phyloP scores from a whole-genome alignment of 2,888 invertebrate species.

The Tanytarsus gracilentus region DNA sequence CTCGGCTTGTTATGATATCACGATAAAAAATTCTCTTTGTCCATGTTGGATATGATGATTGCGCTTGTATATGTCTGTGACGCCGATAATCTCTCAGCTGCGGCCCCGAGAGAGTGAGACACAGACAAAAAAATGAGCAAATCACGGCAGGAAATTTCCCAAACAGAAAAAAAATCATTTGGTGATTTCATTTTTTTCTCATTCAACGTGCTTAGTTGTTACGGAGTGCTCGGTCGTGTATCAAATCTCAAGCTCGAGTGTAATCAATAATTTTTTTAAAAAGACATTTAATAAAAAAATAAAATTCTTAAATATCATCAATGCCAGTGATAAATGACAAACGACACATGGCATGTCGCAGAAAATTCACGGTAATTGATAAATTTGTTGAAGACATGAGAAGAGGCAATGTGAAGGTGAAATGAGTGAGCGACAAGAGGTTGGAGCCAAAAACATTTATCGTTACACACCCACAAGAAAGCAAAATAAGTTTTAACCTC shows the following conservation, averaged over 20 bases:
- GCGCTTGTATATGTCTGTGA: not conserved
- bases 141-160: constrained; percentile 8
- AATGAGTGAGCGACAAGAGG: not conserved
- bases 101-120: no score
- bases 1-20: no score
- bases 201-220: constrained; percentile 4
- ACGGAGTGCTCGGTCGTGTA: not conserved
- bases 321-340: constrained; percentile 3
- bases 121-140: not conserved
- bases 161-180: not conserved
- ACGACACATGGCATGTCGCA: not conserved
- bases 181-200: constrained; percentile 6
- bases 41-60: no score
- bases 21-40: constrained; percentile 1
- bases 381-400: constrained; percentile 5
- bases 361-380: constrained; percentile 16
- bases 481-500: not conserved
- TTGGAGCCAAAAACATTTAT: constrained; percentile 10
- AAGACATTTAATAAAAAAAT: not conserved
- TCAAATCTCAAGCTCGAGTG: not conserved
- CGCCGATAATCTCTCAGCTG: constrained; percentile 4
- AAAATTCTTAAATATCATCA: not conserved
- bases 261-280: not conserved
- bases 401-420: not conserved
- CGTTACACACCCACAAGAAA: constrained; percentile 19